These are phyloP conservation scores for Athalia circularis DNA, from an alignment of 2,888 invertebrate genomes.

Conservation along the genomic window DNA sequence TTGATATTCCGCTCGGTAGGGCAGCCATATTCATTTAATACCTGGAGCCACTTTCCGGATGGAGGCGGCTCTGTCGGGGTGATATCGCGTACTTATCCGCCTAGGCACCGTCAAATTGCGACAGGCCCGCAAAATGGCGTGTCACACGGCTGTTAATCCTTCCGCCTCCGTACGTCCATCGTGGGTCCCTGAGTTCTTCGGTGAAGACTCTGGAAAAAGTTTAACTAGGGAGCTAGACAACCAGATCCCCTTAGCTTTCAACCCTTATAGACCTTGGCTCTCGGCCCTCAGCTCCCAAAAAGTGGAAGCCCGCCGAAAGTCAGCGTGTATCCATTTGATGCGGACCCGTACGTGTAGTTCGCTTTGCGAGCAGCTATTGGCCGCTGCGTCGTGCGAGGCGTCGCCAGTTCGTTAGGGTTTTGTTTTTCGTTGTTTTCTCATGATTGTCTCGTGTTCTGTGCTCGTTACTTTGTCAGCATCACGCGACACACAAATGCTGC, in stretches of 20 bases:
- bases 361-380: slow-evolving; percentile 5
- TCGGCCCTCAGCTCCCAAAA: background rate
- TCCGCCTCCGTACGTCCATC: slow-evolving; percentile 12
- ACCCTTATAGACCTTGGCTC: no score
- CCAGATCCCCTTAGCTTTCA: no score
- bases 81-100: slow-evolving; percentile 44
- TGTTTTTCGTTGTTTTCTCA: slow-evolving; percentile 16
- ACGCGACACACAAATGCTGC: slow-evolving; percentile 7
- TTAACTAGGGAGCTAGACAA: background rate
- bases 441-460: slow-evolving; percentile 41
- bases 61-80: slow-evolving; percentile 40
- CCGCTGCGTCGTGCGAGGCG: slow-evolving; percentile 26
- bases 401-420: slow-evolving; percentile 41
- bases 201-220: background rate
- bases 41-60: slow-evolving; percentile 38
- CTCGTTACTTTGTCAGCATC: slow-evolving; percentile 33
- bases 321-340: slow-evolving; percentile 23
- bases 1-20: background rate
- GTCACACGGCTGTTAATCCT: slow-evolving; percentile 46
- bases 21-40: slow-evolving; percentile 44
- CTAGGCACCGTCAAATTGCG: slow-evolving; percentile 44
- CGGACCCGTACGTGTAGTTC: background rate
- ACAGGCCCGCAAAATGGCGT: slow-evolving; percentile 44
- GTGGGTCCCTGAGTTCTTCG: no score
- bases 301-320: slow-evolving; percentile 20